Percentiles rank a stretch among this genome's conserved stretches.
Conservation (phyloP, 1,140 invertebrate genomes). For the Rhopalosiphum padi region DNA sequence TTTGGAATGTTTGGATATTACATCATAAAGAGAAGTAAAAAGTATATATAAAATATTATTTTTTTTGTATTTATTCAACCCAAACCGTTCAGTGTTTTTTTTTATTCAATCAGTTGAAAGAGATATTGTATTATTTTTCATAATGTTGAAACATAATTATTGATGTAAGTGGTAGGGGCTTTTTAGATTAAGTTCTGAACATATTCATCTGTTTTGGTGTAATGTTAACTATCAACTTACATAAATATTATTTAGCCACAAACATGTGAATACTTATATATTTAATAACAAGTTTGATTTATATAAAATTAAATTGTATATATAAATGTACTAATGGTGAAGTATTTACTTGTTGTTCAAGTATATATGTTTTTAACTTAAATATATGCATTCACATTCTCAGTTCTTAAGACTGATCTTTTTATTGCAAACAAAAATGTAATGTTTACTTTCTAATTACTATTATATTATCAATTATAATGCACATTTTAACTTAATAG, state of each 20-base stretch:
- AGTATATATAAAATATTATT: not conserved
- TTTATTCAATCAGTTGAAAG: not conserved
- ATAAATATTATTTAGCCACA: constrained; percentile 25
- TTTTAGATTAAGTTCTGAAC: not conserved
- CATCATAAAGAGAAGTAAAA: not conserved
- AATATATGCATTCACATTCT: not conserved
- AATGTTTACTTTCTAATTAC: not conserved
- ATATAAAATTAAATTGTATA: not conserved
- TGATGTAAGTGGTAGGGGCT: not conserved
- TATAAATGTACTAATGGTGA: not conserved
- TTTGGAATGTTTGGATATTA: not conserved
- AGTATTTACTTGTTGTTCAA: constrained; percentile 23
- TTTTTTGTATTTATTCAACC: not conserved
- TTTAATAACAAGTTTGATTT: not conserved
- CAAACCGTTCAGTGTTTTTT: not conserved
- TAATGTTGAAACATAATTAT: not conserved
- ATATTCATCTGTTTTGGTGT: not conserved
- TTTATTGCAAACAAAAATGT: not conserved
- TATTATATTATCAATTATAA: not conserved
- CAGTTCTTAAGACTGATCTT: constrained; percentile 53
- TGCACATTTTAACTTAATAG: not conserved
- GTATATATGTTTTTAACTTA: not conserved
- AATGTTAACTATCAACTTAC: not conserved
- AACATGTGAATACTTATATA: not conserved
- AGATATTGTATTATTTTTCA: not conserved